A percentile compares a stretch with the other conserved stretches of the same genome.
Evolutionary conservation across 2,797 vertebrate genomes (phyloP).

Genomic region (Macropus fuliginosus): DNA sequence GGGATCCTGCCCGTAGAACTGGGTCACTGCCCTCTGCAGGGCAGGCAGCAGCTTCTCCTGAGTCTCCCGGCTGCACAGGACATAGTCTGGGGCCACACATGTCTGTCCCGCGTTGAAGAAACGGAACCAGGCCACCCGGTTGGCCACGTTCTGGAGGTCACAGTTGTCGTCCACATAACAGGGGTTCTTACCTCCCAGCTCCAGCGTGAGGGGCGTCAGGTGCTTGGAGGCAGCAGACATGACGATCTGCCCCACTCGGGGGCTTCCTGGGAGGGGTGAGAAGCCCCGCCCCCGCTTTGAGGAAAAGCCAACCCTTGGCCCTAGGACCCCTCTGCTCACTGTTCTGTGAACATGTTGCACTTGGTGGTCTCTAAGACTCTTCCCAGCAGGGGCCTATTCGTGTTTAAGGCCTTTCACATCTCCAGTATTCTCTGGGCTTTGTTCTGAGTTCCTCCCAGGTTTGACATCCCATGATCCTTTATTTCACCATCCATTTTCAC

Average conservation of each 20-base stretch:
- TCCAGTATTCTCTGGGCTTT: not conserved
- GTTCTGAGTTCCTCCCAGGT: not conserved
- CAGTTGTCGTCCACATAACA: constrained; percentile 87
- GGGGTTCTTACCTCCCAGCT: constrained; percentile 93
- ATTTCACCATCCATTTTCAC: not conserved
- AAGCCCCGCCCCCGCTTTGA: not conserved
- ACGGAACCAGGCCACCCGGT: constrained; percentile 89
- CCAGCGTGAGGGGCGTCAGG: constrained; percentile 90
- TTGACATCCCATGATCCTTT: not conserved
- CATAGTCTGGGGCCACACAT: constrained; percentile 92
- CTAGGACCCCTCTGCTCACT: not conserved
- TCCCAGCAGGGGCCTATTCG: too few relatives aligned
- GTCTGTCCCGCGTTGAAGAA: constrained; percentile 93
- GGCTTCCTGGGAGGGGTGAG: constrained; percentile 82
- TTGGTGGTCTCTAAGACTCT: not conserved
- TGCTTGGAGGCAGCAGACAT: constrained; percentile 86
- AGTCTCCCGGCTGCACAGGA: constrained; percentile 88
- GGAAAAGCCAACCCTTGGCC: not conserved
- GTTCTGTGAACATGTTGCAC: not conserved
- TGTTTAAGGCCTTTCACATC: too few relatives aligned
- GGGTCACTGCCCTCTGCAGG: constrained; percentile 81
- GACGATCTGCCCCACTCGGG: constrained; percentile 80
- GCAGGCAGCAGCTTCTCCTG: constrained; percentile 88
- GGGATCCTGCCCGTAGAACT: constrained; percentile 87
- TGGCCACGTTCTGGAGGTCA: constrained; percentile 82